These are phyloP conservation scores for Spea bombifrons DNA, from an alignment of 2,113 vertebrate species.

Conservation along the genomic window DNA sequence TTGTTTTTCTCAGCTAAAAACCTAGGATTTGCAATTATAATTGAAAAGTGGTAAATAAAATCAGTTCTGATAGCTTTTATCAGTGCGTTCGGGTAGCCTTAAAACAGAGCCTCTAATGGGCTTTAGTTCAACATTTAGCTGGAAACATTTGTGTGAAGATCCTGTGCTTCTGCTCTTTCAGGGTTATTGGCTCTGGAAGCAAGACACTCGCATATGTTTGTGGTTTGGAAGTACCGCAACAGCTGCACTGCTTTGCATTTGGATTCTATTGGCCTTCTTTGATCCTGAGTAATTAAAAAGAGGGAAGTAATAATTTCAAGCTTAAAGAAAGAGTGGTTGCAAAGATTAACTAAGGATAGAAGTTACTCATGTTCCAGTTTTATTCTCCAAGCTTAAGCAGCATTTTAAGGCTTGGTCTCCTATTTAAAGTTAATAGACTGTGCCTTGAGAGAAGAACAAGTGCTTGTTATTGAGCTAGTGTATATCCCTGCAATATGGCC, in stretches of 20 bases:
- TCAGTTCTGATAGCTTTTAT: constrained; percentile 8
- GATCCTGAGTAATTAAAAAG: constrained; percentile 21
- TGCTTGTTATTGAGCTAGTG: not conserved
- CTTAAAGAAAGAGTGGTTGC: constrained; percentile 3
- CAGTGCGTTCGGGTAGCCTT: not conserved
- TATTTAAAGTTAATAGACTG: not conserved
- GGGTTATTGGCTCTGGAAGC: not conserved
- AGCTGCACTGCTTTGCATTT: not conserved
- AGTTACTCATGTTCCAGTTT: not conserved
- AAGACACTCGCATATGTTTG: constrained; percentile 8
- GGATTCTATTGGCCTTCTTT: constrained; percentile 2
- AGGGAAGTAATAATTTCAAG: not conserved
- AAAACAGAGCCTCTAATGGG: constrained; percentile 1
- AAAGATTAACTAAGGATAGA: constrained; percentile 1
- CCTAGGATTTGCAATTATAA: not conserved
- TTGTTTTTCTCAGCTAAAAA: too few species aligned
- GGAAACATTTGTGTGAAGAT: constrained; percentile 1
- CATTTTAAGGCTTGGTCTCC: not conserved
- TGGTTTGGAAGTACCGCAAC: constrained; percentile 13
- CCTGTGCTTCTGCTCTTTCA: not conserved
- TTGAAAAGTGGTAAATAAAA: not conserved
- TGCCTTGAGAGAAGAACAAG: not conserved
- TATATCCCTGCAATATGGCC: not conserved
- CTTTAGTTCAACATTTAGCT: not conserved
- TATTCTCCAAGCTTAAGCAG: not conserved